phyloP scores from a whole-genome alignment of 2,888 invertebrate species.

The Cephus spinipes region DNA sequence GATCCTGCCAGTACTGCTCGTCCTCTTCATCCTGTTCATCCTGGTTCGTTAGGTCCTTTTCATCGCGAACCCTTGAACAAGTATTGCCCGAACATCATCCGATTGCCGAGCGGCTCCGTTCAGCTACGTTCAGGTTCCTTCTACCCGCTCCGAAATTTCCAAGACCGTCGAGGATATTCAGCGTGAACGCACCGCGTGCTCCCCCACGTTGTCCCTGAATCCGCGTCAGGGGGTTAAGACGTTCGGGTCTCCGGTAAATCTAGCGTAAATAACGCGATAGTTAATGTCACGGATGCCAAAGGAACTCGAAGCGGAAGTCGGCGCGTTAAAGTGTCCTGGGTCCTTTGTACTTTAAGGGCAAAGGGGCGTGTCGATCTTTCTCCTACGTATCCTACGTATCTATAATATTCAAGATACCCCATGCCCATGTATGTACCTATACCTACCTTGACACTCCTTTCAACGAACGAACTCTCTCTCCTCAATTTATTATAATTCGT shows the following conservation, averaged over 20 bases:
- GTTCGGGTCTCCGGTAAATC: constrained; percentile 20
- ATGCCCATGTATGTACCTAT: neutral
- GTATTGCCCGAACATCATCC: neutral
- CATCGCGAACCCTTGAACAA: neutral
- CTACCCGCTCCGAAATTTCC: neutral
- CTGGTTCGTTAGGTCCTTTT: neutral
- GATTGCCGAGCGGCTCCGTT: neutral
- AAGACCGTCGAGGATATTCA: neutral
- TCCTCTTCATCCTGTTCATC: too few species aligned
- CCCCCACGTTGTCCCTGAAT: neutral
- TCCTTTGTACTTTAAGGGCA: neutral
- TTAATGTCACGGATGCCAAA: constrained; percentile 19
- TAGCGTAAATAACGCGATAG: constrained; percentile 23
- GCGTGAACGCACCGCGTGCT: neutral
- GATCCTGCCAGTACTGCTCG: neutral
- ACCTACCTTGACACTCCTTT: neutral
- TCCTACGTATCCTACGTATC: neutral
- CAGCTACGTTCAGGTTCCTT: too few species aligned
- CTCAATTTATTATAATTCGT: too few species aligned
- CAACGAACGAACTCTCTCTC: too few species aligned
- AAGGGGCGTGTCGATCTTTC: neutral
- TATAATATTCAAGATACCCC: too few species aligned
- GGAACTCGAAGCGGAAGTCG: neutral
- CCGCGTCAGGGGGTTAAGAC: constrained; percentile 12
- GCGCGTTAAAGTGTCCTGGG: neutral